Base-by-base conservation (phyloP, 2,888 invertebrate genomes). In the Trissoscelio sp. region DNA sequence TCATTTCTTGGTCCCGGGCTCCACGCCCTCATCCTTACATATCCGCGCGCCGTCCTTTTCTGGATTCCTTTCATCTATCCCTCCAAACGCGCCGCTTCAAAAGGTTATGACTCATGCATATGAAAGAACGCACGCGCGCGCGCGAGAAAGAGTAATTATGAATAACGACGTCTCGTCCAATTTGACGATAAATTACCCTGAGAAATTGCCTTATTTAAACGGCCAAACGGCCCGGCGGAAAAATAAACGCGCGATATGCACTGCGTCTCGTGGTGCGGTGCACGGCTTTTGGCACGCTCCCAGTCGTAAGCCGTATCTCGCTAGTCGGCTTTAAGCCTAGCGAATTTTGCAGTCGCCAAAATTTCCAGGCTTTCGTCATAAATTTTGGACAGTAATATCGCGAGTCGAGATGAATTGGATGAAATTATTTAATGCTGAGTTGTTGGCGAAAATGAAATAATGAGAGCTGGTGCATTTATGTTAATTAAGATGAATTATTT, bases 1-100 rank as follows among this genome's bases (percentile, higher is more conserved):
- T 75, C 77, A 57, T 77, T 69, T 42, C 77, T 73, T 73, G 69
- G 66, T 39, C 57, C 58, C 55, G 6, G 48, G 31, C 48, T 12
- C 48, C 42, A 20, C 62, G 18, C 48, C 39, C 53, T 64, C 34
- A 16, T 74, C 75, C 75, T 66, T 66, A 55, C 60, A 57, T 18
- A 44, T 44, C 39, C n/a, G n/a, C 39, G 39, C n/a, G 39, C 9
- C 51, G 58, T 18, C 31, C 64, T 53, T 64, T 79, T 64, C 16
- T 34, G 18, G 3, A 7, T 34, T 42, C 39, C 66, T 72, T 72
- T 79, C 64, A 66, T 64, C 57, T 37, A 37, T 53, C 53, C 24
- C 5, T 48, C 46, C 46, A 57, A 74, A 58, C 16, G 46, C 12
- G 11, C 39, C 37, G 16, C 16, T 20, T 51, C 55, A 67, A 57